Conservation (phyloP, 2,888 invertebrate species). For the Chironomus tentans region DNA sequence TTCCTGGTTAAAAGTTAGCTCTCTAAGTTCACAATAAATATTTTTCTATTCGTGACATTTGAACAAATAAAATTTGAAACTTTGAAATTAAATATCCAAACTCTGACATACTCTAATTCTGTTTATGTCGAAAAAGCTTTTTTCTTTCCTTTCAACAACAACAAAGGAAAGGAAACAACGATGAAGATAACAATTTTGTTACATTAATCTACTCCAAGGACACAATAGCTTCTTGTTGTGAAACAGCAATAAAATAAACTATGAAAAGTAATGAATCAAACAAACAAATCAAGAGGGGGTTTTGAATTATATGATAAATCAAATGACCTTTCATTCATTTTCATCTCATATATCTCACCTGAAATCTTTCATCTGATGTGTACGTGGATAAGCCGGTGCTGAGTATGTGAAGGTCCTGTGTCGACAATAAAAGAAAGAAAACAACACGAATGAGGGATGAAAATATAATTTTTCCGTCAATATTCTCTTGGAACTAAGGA, state of each 20-base stretch:
- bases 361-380: slow-evolving; percentile 71
- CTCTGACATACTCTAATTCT: no score
- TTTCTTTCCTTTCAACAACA: no score
- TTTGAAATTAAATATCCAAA: no score
- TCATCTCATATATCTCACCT: slow-evolving; percentile 39
- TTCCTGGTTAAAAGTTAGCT: no score
- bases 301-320: no score
- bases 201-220: neutral
- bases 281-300: neutral
- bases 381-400: slow-evolving; percentile 63
- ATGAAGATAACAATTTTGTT: no score
- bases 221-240: neutral
- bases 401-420: neutral
- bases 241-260: neutral
- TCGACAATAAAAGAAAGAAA: neutral
- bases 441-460: neutral
- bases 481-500: neutral
- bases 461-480: neutral
- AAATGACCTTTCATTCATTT: no score
- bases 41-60: no score
- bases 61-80: no score
- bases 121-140: no score
- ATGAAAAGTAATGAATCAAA: neutral
- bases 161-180: no score
- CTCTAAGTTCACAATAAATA: no score